Evolutionary conservation across 2,113 vertebrate genomes (phyloP).

Genomic region (Panthera leo): DNA sequence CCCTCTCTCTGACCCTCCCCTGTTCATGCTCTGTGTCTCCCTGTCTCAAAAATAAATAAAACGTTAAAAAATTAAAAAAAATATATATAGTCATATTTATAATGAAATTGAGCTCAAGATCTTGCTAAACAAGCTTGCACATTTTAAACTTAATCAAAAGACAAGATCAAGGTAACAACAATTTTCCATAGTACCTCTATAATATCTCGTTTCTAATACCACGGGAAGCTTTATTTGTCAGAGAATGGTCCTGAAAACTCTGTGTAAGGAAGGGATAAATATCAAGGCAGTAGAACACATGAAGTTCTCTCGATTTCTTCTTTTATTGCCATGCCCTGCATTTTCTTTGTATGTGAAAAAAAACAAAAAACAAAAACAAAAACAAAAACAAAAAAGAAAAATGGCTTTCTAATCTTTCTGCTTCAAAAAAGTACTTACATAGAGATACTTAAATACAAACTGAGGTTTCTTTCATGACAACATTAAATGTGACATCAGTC

Average conservation of each 20-base stretch:
- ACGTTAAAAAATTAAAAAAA: too few species aligned
- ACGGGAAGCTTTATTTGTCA: neutral
- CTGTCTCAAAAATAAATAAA: too few species aligned
- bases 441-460: neutral
- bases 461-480: neutral
- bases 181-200: neutral
- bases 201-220: neutral
- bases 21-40: too few species aligned
- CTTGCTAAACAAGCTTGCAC: neutral
- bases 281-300: neutral
- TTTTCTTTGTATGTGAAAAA: neutral
- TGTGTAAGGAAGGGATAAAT: neutral
- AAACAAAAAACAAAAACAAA: neutral
- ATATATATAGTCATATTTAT: neutral
- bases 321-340: neutral
- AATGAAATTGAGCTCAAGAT: neutral
- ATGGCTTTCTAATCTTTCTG: neutral
- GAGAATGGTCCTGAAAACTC: neutral
- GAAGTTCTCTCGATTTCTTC: neutral
- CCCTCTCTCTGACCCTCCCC: too few species aligned
- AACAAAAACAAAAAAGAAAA: neutral
- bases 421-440: neutral
- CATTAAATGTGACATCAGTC: neutral
- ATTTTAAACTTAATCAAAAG: neutral
- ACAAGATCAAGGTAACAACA: neutral